Percentiles rank a stretch among this genome's conserved stretches.
phyloP scores from a whole-genome alignment of 2,888 invertebrate species.

The Teleiodes luculella region DNA sequence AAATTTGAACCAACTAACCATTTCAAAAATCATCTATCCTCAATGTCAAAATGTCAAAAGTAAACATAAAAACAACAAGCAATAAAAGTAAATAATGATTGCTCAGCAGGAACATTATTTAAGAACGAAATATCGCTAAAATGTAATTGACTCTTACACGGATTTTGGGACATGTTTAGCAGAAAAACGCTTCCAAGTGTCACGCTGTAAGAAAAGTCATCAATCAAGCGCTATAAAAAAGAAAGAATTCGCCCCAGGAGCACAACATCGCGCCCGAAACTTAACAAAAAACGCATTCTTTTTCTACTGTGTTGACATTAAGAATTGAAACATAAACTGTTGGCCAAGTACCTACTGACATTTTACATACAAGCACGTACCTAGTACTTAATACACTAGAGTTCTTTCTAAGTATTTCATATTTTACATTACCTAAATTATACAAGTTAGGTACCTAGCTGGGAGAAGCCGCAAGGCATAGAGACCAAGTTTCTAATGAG shows the following conservation, averaged over 20 bases:
- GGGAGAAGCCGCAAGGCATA: conserved; percentile 10
- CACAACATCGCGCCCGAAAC: conserved; percentile 46
- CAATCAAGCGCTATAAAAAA: conserved; percentile 61
- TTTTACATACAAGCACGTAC: too few species aligned
- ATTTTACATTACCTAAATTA: too few species aligned
- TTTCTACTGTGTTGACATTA: conserved; percentile 42
- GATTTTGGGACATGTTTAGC: conserved; percentile 42
- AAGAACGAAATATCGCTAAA: conserved; percentile 32
- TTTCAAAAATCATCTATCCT: too few species aligned
- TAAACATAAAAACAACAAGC: background rate
- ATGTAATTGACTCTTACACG: conserved; percentile 51
- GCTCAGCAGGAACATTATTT: conserved; percentile 13
- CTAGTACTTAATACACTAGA: too few species aligned
- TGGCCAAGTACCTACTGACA: conserved; percentile 3
- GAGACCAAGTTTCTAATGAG: conserved; percentile 1
- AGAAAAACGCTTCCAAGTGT: conserved; percentile 49
- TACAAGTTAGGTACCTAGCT: too few species aligned
- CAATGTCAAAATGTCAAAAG: background rate
- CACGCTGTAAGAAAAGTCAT: conserved; percentile 60
- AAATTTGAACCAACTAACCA: too few species aligned
- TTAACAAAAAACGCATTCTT: conserved; percentile 49
- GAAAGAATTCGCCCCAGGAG: conserved; percentile 46
- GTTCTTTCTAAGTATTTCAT: too few species aligned
- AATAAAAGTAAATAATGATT: conserved; percentile 8
- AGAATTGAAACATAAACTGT: conserved; percentile 48